Conservation (phyloP, 2,113 vertebrate species). For the Brachypodius melanocephalos region DNA sequence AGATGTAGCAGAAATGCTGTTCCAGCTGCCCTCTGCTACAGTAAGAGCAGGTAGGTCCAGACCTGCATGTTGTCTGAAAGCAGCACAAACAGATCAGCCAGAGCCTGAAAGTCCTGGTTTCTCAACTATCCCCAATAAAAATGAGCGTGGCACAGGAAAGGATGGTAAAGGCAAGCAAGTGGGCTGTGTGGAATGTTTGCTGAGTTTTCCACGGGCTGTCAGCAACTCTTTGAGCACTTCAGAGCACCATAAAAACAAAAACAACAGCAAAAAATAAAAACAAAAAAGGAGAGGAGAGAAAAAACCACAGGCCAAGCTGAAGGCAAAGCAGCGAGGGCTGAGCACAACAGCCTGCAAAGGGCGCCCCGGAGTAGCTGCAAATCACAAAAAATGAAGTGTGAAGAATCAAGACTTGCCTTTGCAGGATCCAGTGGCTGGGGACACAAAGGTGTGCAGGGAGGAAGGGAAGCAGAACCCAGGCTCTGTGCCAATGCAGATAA, state of each 20-base stretch:
- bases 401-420: neutral
- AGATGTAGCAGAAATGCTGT: neutral
- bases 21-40: neutral
- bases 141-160: neutral
- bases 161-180: neutral
- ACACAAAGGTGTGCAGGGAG: neutral
- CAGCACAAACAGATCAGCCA: neutral
- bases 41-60: neutral
- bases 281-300: neutral
- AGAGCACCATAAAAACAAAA: neutral
- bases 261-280: neutral
- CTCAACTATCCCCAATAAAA: neutral
- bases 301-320: neutral
- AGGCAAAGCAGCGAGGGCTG: neutral
- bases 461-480: neutral
- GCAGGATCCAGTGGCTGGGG: neutral
- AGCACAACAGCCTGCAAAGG: neutral
- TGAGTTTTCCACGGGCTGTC: slow-evolving; percentile 2
- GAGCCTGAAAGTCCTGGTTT: neutral
- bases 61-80: neutral
- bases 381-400: neutral
- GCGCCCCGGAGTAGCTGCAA: neutral
- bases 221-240: neutral
- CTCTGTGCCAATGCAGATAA: slow-evolving; percentile 8
- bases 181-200: neutral